These are phyloP conservation scores for Grallaria varia DNA, from an alignment of 2,113 vertebrate genomes.

Conservation along the genomic window DNA sequence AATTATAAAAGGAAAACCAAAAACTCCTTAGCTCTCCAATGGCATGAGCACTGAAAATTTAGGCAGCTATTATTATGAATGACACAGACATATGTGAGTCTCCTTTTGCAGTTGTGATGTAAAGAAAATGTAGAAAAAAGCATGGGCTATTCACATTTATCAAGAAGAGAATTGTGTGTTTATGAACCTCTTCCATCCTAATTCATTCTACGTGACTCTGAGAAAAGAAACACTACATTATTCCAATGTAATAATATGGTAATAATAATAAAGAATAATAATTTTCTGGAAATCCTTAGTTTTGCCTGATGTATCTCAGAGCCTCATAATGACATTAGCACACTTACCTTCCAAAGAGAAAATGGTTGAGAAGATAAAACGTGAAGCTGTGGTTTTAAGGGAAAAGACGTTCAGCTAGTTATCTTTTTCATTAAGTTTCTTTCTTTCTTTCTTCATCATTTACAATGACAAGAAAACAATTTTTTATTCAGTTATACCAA, in stretches of 20 bases:
- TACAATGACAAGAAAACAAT: slow-evolving; percentile 24
- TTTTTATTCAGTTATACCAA: slow-evolving; percentile 18
- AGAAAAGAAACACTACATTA: background rate
- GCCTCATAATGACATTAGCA: background rate
- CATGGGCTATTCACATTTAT: background rate
- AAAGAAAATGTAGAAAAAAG: background rate
- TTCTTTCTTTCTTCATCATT: slow-evolving; percentile 22
- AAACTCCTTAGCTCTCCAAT: background rate
- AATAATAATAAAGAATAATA: background rate
- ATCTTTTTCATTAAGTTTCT: slow-evolving; percentile 1
- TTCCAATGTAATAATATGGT: background rate
- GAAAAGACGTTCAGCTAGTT: background rate
- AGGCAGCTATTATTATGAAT: background rate
- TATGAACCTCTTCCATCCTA: background rate
- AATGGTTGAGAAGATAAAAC: background rate
- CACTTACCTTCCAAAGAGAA: background rate
- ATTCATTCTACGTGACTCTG: background rate
- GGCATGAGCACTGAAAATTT: background rate
- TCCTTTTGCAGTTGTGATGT: background rate
- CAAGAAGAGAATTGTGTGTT: background rate
- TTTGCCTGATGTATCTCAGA: background rate
- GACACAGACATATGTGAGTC: accelerated
- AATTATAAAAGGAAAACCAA: background rate
- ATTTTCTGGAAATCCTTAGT: background rate
- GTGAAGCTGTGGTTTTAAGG: background rate